Percentiles rank a stretch among this genome's conserved stretches.
Conservation (phyloP, 2,113 vertebrate genomes). For the Menura novaehollandiae region DNA sequence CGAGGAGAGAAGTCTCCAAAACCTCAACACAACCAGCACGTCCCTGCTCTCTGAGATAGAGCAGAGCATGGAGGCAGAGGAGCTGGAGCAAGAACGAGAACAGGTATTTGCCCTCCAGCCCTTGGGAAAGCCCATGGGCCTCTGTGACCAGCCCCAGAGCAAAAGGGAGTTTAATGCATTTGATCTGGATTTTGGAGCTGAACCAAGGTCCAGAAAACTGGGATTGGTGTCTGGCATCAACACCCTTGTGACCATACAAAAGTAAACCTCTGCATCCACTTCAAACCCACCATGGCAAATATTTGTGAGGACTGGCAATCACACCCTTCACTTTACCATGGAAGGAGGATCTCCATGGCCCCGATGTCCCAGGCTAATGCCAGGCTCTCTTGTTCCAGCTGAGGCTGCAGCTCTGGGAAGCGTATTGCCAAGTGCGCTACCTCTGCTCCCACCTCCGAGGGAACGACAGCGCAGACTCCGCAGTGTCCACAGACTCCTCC, state of each 20-base stretch:
- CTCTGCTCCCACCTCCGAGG: constrained; percentile 96
- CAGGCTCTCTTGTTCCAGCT: constrained; percentile 71
- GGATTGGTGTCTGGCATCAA: background rate
- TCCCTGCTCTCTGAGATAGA: constrained; percentile 96
- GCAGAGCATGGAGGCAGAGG: constrained; percentile 98
- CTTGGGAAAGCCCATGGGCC: background rate
- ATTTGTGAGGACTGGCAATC: background rate
- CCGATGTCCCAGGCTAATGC: background rate
- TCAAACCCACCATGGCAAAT: background rate
- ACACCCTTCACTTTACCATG: accelerated
- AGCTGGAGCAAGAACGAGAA: constrained; percentile 94
- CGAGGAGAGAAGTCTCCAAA: constrained; percentile 88
- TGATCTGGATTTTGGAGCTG: background rate
- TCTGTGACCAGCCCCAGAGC: background rate
- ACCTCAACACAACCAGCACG: constrained; percentile 81
- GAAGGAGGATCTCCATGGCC: background rate
- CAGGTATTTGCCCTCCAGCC: constrained; percentile 77
- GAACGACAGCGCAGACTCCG: constrained; percentile 93
- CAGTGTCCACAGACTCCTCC: constrained; percentile 94
- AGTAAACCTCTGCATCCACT: background rate
- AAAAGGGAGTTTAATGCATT: background rate
- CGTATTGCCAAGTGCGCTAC: constrained; percentile 92
- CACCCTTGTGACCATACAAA: background rate
- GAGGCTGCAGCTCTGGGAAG: constrained; percentile 96
- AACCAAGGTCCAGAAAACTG: background rate